These are phyloP conservation scores for Pseudococcus longispinus DNA, from an alignment of 2,888 invertebrate species.

Conservation along the genomic window DNA sequence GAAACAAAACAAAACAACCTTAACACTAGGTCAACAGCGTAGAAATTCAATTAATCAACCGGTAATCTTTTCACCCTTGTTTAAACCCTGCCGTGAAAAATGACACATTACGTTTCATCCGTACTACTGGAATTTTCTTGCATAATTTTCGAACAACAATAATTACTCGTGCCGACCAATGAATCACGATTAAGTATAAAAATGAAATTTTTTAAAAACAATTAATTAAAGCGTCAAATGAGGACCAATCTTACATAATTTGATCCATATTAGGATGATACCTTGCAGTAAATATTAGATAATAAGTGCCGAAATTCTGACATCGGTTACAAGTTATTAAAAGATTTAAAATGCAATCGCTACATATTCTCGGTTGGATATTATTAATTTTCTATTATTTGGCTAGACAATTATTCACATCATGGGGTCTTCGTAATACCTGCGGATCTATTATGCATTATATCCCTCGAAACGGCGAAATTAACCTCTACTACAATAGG, in stretches of 20 bases:
- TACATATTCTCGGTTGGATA: slow-evolving; percentile 46
- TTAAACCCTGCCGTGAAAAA: slow-evolving; percentile 26
- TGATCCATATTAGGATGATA: slow-evolving; percentile 54
- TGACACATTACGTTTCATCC: background rate
- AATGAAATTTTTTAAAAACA: slow-evolving; percentile 9
- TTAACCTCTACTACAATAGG: slow-evolving; percentile 47
- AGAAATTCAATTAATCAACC: background rate
- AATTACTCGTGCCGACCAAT: background rate
- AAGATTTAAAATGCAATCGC: slow-evolving; percentile 46
- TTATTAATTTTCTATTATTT: slow-evolving; percentile 50
- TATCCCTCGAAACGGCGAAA: slow-evolving; percentile 47
- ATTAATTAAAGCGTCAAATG: background rate
- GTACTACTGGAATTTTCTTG: slow-evolving; percentile 28
- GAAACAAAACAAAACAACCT: background rate
- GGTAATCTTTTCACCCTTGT: background rate
- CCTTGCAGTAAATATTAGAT: slow-evolving; percentile 51
- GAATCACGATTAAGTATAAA: slow-evolving; percentile 18
- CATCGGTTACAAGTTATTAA: slow-evolving; percentile 37
- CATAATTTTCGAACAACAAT: background rate
- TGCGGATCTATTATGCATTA: slow-evolving; percentile 45
- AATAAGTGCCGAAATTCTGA: slow-evolving; percentile 46
- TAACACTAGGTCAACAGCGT: background rate
- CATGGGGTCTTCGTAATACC: slow-evolving; percentile 48
- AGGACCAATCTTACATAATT: slow-evolving; percentile 42
- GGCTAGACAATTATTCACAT: slow-evolving; percentile 42